Percentiles rank a stretch among this genome's conserved stretches.
These are phyloP conservation scores for Drosophila miranda DNA, from an alignment of 1,140 invertebrate species.

Conservation along the genomic window DNA sequence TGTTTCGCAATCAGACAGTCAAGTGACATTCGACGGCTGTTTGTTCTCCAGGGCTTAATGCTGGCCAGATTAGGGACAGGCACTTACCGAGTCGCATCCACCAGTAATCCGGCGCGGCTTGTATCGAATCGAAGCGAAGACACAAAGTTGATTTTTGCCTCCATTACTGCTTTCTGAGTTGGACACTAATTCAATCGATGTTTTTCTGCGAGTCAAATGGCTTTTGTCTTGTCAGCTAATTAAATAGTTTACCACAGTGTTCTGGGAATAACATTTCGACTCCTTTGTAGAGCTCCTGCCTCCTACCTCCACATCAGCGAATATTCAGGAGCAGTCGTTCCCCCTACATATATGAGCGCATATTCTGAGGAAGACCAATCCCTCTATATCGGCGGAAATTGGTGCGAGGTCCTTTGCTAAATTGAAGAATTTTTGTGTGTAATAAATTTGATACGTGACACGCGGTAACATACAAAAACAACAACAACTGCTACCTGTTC, in stretches of 20 bases:
- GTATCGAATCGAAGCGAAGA: slow-evolving; percentile 17
- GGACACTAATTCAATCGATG: slow-evolving; percentile 22
- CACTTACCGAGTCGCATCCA: background rate
- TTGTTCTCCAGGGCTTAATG: slow-evolving; percentile 34
- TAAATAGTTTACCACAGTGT: slow-evolving; percentile 31
- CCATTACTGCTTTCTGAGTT: background rate
- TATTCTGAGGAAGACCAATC: background rate
- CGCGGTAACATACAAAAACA: slow-evolving; percentile 47
- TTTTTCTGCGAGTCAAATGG: slow-evolving; percentile 7
- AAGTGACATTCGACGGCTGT: slow-evolving; percentile 47
- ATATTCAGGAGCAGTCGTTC: too few relatives aligned
- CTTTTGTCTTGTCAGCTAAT: slow-evolving; percentile 24
- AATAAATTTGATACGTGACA: slow-evolving; percentile 78
- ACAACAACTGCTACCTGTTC: slow-evolving; percentile 50
- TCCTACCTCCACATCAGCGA: too few relatives aligned
- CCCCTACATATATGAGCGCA: too few relatives aligned
- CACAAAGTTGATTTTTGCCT: slow-evolving; percentile 19
- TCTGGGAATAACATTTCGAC: slow-evolving; percentile 1
- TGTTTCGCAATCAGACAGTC: slow-evolving; percentile 59
- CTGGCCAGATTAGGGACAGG: slow-evolving; percentile 39
- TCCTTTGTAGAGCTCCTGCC: too few relatives aligned
- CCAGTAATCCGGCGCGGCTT: too few relatives aligned
- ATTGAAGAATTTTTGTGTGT: slow-evolving; percentile 66
- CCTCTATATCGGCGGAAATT: slow-evolving; percentile 1
- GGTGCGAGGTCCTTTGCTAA: slow-evolving; percentile 41